These are phyloP conservation scores for Pseudomyrmex gracilis DNA, from an alignment of 1,140 invertebrate species.

Conservation along the genomic window DNA sequence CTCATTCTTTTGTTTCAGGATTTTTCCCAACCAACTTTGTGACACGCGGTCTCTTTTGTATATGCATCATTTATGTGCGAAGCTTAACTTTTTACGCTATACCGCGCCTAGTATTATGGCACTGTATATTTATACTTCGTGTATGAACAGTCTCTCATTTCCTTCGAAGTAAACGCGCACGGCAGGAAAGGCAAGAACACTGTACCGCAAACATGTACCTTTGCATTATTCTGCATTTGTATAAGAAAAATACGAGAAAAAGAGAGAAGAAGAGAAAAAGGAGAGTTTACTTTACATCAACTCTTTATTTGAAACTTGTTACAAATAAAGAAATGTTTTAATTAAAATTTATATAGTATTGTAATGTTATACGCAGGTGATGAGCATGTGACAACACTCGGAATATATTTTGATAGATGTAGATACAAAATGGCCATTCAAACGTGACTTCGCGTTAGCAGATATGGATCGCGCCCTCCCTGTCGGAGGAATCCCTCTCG, in stretches of 20 bases:
- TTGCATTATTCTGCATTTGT: not conserved
- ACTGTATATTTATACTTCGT: conserved; percentile 42
- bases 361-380: not conserved
- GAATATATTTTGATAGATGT: conserved; percentile 53
- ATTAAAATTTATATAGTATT: too few species aligned
- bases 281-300: not conserved
- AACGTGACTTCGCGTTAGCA: conserved; percentile 80
- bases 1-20: conserved; percentile 62
- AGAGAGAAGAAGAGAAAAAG: too few species aligned
- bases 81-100: conserved; percentile 25
- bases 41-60: conserved; percentile 40
- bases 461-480: conserved; percentile 81
- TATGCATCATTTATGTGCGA: conserved; percentile 47
- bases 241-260: not conserved
- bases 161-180: conserved; percentile 7
- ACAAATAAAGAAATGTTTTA: not conserved
- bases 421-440: conserved; percentile 81
- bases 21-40: conserved; percentile 57
- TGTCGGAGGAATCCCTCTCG: conserved; percentile 71
- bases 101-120: conserved; percentile 36
- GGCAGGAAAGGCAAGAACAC: not conserved
- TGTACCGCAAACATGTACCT: not conserved
- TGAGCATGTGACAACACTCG: not conserved
- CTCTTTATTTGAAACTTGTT: not conserved
- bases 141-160: conserved; percentile 20